Percentiles rank a stretch among this genome's conserved stretches.
phyloP scores from a whole-genome alignment of 2,113 vertebrate genomes.

The Microcebus murinus region DNA sequence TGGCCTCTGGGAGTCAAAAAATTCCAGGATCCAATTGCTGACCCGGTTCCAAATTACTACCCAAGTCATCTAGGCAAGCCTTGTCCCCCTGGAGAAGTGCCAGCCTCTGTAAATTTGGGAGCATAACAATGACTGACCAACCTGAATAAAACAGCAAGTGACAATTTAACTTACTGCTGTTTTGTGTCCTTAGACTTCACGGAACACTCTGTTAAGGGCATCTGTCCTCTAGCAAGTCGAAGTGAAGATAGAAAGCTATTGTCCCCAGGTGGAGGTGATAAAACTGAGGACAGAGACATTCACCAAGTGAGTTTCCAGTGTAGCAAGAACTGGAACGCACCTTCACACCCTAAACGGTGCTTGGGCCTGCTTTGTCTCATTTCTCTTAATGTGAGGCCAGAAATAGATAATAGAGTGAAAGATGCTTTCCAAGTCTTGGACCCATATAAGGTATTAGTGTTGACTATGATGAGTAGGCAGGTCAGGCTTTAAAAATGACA shows the following conservation, averaged over 20 bases:
- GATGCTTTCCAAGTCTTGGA: background rate
- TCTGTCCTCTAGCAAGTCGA: background rate
- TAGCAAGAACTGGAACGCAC: background rate
- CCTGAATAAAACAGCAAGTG: background rate
- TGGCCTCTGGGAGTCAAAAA: background rate
- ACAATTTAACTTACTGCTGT: background rate
- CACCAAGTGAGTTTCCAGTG: background rate
- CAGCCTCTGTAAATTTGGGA: background rate
- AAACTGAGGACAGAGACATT: background rate
- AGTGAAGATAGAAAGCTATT: background rate
- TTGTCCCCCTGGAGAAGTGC: background rate
- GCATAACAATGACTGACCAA: background rate
- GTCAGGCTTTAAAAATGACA: background rate
- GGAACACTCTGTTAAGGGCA: background rate
- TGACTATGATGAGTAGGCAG: background rate
- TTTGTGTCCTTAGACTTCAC: conserved; percentile 1
- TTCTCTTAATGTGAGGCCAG: background rate
- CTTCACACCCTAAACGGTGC: background rate
- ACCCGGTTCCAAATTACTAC: background rate
- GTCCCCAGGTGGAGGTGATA: background rate
- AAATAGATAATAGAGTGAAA: background rate
- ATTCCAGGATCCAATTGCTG: background rate
- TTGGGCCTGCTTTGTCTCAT: accelerated
- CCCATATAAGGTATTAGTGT: background rate
- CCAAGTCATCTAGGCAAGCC: background rate